A percentile compares a stretch with the other conserved stretches of the same genome.
Evolutionary conservation across 2,113 vertebrate genomes (phyloP).

Genomic region (Gallinago jamesoni): DNA sequence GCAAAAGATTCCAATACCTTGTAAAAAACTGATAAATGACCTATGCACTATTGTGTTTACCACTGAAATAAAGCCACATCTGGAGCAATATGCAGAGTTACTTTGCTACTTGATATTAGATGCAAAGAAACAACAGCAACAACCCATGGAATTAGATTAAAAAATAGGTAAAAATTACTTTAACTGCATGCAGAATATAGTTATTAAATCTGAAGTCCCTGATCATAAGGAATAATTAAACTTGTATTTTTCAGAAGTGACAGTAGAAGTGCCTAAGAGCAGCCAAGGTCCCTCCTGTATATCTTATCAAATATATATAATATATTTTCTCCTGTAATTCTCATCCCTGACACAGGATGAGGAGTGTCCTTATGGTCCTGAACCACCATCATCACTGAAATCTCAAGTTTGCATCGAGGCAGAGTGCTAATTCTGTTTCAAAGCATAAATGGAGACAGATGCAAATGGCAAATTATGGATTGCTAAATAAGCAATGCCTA

Average conservation of each 20-base stretch:
- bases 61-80: background rate
- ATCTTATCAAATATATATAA: background rate
- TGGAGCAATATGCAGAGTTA: background rate
- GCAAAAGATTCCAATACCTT: background rate
- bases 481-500: conserved; percentile 3
- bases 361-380: background rate
- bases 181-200: background rate
- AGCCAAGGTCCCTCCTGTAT: background rate
- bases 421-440: background rate
- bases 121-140: background rate
- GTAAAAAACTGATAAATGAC: background rate
- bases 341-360: background rate
- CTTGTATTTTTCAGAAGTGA: background rate
- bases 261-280: background rate
- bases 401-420: rapidly evolving
- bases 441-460: background rate
- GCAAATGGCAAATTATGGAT: background rate
- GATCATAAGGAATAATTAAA: background rate
- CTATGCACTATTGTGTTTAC: background rate
- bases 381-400: background rate
- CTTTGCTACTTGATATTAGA: background rate
- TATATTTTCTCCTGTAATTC: background rate
- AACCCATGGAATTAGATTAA: background rate
- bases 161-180: background rate
- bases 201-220: background rate